These are phyloP conservation scores for Hemicordylus capensis DNA, from an alignment of 2,113 vertebrate genomes.

Conservation along the genomic window DNA sequence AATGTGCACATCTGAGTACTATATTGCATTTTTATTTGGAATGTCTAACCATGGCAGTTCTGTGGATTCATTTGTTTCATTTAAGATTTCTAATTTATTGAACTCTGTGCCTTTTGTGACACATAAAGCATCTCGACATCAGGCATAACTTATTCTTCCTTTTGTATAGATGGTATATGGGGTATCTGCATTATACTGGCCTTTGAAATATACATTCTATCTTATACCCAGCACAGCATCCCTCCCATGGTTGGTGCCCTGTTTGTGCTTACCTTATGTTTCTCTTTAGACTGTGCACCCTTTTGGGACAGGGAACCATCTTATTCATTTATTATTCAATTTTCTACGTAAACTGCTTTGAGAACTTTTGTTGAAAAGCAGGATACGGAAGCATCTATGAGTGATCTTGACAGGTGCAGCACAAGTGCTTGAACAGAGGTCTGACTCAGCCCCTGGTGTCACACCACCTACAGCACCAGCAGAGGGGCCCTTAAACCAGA, in stretches of 20 bases:
- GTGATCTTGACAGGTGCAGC: not conserved
- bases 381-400: not conserved
- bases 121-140: not conserved
- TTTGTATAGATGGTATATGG: not conserved
- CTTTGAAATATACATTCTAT: not conserved
- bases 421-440: not conserved
- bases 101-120: not conserved
- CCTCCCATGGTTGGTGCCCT: too few species aligned
- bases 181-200: not conserved
- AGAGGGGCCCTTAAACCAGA: not conserved
- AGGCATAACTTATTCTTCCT: not conserved
- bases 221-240: too few species aligned
- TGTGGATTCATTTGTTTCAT: not conserved
- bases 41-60: not conserved
- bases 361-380: too few species aligned
- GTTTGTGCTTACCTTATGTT: too few species aligned
- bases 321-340: too few species aligned
- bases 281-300: too few species aligned
- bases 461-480: not conserved
- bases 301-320: too few species aligned
- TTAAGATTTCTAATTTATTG: not conserved
- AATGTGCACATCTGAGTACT: too few species aligned
- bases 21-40: not conserved
- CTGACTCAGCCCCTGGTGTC: not conserved
- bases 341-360: too few species aligned